Conservation (phyloP, 2,797 vertebrate species). For the Eptatretus atami region DNA sequence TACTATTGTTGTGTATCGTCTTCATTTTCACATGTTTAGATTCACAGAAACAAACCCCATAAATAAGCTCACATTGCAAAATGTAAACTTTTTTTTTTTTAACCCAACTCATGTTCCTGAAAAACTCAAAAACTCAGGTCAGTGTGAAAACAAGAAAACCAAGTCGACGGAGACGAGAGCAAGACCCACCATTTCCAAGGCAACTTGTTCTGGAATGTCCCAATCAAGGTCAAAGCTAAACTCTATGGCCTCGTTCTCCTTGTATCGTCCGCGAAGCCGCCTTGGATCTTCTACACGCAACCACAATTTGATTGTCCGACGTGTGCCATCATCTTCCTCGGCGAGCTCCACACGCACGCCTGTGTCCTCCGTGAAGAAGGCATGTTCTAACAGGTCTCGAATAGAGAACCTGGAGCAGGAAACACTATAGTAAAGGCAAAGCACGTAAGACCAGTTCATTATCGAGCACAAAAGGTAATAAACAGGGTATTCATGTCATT, state of each 20-base stretch:
- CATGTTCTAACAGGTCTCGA: constrained; percentile 45
- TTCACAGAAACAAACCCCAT: too few relatives aligned
- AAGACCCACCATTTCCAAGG: constrained; percentile 53
- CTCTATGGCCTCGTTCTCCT: constrained; percentile 87
- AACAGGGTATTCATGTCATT: too few relatives aligned
- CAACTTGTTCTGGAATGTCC: constrained; percentile 62
- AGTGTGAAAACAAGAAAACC: too few relatives aligned
- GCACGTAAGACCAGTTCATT: too few relatives aligned
- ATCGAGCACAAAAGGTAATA: too few relatives aligned
- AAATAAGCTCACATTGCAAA: too few relatives aligned
- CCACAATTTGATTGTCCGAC: constrained; percentile 38
- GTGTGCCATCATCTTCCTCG: constrained; percentile 37
- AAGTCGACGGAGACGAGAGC: not conserved
- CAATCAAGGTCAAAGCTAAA: constrained; percentile 64
- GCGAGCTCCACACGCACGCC: constrained; percentile 65
- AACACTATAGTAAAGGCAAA: too few relatives aligned
- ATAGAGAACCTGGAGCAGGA: constrained; percentile 32
- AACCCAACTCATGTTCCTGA: too few relatives aligned
- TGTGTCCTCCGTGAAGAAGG: constrained; percentile 73
- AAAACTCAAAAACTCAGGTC: too few relatives aligned
- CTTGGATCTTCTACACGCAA: constrained; percentile 89
- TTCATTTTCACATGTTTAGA: too few relatives aligned
- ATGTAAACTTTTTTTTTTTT: too few relatives aligned
- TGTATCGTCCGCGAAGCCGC: constrained; percentile 81
- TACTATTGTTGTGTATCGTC: too few relatives aligned